Conservation (phyloP, 2,113 vertebrate genomes). For the Dipodomys stephensi region DNA sequence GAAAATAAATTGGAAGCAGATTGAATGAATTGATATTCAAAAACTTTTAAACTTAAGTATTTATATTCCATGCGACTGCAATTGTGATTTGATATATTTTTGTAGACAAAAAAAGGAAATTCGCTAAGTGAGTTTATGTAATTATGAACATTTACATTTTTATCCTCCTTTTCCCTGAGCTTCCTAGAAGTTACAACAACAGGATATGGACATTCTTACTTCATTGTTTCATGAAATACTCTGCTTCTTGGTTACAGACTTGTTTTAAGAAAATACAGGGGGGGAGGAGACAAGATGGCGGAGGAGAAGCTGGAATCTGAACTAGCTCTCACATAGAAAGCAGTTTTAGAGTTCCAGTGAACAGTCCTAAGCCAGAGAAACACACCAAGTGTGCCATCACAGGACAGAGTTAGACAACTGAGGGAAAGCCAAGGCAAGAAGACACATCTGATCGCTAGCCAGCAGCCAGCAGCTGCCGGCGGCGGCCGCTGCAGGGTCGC, state of each 20-base stretch:
- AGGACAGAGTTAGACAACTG: no score
- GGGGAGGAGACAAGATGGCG: no score
- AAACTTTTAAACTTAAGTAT: slow-evolving; percentile 46
- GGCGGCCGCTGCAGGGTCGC: no score
- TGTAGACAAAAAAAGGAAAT: not conserved
- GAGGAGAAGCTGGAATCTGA: no score
- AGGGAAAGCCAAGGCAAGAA: no score
- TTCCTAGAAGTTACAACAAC: slow-evolving; percentile 23
- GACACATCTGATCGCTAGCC: no score
- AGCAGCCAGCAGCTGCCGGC: no score
- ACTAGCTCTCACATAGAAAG: no score
- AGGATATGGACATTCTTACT: not conserved
- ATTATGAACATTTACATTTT: slow-evolving; percentile 29
- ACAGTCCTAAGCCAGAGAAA: no score
- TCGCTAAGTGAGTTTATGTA: not conserved
- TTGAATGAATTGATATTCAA: slow-evolving; percentile 41
- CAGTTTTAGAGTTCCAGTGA: no score
- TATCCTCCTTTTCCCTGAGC: slow-evolving; percentile 1
- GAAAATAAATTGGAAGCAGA: not conserved
- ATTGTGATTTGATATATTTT: slow-evolving; percentile 1
- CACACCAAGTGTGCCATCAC: no score
- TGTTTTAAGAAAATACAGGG: not conserved
- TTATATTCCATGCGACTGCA: not conserved
- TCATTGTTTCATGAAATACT: not conserved
- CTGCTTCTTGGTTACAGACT: not conserved